A percentile compares a stretch with the other conserved stretches of the same genome.
Evolutionary conservation across 1,140 invertebrate genomes (phyloP).

Genomic region (Babylonia areolata): DNA sequence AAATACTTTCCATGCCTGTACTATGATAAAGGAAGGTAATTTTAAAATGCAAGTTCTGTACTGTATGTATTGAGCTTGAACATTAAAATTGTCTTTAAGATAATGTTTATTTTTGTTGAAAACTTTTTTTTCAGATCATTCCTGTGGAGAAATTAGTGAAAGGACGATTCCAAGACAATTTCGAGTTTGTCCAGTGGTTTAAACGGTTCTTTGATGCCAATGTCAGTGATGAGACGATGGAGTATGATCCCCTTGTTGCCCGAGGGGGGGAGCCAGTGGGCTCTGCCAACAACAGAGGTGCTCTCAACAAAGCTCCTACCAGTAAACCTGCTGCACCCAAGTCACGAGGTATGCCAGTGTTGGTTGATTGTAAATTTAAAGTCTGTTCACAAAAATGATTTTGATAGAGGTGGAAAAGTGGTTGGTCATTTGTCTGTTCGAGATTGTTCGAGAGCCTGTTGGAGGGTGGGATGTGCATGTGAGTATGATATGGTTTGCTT

Average conservation of each 20-base stretch:
- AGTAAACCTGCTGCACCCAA: slow-evolving; percentile 28
- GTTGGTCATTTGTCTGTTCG: too few relatives aligned
- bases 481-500: too few relatives aligned
- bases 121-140: slow-evolving; percentile 85
- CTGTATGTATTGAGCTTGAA: too few relatives aligned
- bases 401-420: too few relatives aligned
- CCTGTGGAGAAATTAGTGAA: slow-evolving; percentile 98
- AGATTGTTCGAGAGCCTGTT: too few relatives aligned
- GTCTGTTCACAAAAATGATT: too few relatives aligned
- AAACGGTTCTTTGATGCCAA: slow-evolving; percentile 99
- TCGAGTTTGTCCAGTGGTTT: slow-evolving; percentile 99
- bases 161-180: slow-evolving; percentile 97
- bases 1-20: too few relatives aligned
- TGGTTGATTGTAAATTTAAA: too few relatives aligned
- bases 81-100: background rate
- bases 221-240: slow-evolving; percentile 90
- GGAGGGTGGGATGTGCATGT: too few relatives aligned
- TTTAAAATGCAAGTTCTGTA: too few relatives aligned
- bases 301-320: slow-evolving; percentile 72
- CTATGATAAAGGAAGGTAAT: too few relatives aligned
- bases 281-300: slow-evolving; percentile 35
- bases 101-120: too few relatives aligned
- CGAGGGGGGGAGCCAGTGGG: slow-evolving; percentile 86
- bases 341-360: slow-evolving; percentile 12
- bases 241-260: slow-evolving; percentile 93